Base-by-base conservation (phyloP, 2,113 vertebrate genomes). In the Ptychochromis oligacanthus region DNA sequence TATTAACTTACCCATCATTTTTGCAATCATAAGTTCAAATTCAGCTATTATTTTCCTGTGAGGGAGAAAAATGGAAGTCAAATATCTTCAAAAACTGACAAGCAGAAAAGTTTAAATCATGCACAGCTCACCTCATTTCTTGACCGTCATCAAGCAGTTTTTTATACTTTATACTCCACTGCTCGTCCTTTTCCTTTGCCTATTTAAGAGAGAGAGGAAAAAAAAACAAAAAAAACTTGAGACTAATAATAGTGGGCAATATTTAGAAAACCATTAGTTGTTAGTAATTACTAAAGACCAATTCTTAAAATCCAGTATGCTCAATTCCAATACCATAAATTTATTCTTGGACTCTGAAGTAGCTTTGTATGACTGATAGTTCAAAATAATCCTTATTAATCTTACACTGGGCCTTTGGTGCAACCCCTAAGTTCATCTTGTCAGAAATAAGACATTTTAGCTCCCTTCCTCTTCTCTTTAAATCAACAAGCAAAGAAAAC, bases 41-140 rank as follows among this genome's bases (percentile, higher is more conserved):
- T 97, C 96, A 0, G 95, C 95, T 90, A 97, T 92, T 82, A 98
- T 96, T 95, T 96, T 96, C 83, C 98, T 99, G 87, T 46, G 0
- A 18, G 3, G 18, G 83, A 20, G 26, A 38, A 70, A 49, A 34
- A 64, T 46, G 72, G 24, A 10, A 2, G 5, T 54, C 4, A 83
- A 26, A 58, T 22, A 13, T 56, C 15, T 34, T 18, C 9, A 34
- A 75, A 65, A 3, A 20, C 1, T 28, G 11, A 36, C 7, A 26
- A 52, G 72, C 1, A 59, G 11, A 65, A 24, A 61, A 0, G 1
- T 31, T 24, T 49, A 12, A 49, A 3, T 3, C 20, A 62, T 13
- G 2, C 8, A 76, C 2, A 18, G 6, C 94, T 92, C 91, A 98
- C 98, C 96, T 95, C 97, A 99, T 96, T 89, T 97, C 97, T 43